A percentile compares a stretch with the other conserved stretches of the same genome.
Evolutionary conservation across 2,797 vertebrate genomes (phyloP).

Genomic region (Luscinia luscinia): DNA sequence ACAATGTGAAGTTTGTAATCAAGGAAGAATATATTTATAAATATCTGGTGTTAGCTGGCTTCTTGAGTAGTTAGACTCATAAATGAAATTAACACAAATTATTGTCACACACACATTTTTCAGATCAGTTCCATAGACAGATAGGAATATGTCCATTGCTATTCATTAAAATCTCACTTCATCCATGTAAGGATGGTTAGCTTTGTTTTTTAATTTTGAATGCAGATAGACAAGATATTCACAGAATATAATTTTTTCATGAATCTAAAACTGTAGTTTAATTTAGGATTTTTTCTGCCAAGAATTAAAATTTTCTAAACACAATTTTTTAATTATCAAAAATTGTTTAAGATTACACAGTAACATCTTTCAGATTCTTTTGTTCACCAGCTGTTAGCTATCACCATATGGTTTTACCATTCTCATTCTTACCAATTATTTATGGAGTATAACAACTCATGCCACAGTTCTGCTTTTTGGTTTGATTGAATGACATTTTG

Average conservation of each 20-base stretch:
- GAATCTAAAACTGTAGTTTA: neutral
- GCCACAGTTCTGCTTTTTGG: neutral
- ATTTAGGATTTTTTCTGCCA: neutral
- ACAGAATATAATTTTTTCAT: neutral
- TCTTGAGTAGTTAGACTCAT: neutral
- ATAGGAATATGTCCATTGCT: neutral
- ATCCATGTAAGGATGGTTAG: neutral
- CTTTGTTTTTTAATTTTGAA: neutral
- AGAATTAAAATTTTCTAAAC: neutral
- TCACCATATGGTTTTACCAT: neutral
- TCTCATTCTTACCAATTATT: neutral
- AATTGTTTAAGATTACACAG: neutral
- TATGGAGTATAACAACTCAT: neutral
- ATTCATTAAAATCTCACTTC: neutral
- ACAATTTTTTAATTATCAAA: neutral
- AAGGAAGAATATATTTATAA: neutral
- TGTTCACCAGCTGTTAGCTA: neutral
- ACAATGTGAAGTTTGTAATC: neutral
- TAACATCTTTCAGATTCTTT: neutral
- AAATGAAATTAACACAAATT: slow-evolving; percentile 29
- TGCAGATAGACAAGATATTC: neutral
- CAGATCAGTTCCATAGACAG: neutral
- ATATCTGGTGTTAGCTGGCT: neutral
- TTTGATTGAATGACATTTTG: neutral
- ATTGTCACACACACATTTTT: neutral